Evolutionary conservation across 1,140 invertebrate genomes (phyloP), one percentile per base, ranked within the genome.

Genomic region (Cydia splendana): DNA sequence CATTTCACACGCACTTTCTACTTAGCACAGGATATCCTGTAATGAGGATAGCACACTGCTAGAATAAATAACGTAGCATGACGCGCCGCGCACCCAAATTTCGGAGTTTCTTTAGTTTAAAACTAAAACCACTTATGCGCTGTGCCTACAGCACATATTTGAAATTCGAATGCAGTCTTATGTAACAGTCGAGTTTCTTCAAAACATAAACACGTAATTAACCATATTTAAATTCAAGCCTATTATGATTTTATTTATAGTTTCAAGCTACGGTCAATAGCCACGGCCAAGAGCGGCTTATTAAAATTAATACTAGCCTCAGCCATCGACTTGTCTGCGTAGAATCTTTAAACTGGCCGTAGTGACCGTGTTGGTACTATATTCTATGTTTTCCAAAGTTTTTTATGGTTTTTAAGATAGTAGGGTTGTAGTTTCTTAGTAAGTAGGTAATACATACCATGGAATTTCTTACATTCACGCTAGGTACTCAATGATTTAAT

Each of bases 41-140:
- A 65, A 38, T 38, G 30, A 15, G 4, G 24, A 15, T 67, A 67
- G n/a, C 28, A 67, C 65, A 67, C 65, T 6, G 24, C 24, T 30
- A 67, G 65, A 67, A 67, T 67, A 67, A 67, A 67, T 67, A 67
- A 30, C 62, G n/a, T 10, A 15, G 65, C 30, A 67, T 34, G 57
- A 24, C 57, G 57, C 57, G 7, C 18, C 9, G 57, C 9, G 57
- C 20, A 24, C 7, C 57, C 7, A 24, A 62, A 62, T 62, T 24
- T 62, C 18, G 18, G 15, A 62, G 18, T 62, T 57, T 62, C 57
- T 62, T 62, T 62, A 24, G n/a, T 42, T 24, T 24, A 24, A 62
- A 24, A 62, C 57, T 24, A 24, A 62, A 24, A 62, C 57, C 20
- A 10, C 18, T 24, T 62, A 12, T n/a, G 51, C 15, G 48, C 48